phyloP scores from a whole-genome alignment of 2,888 invertebrate species.

The Agapostemon virescens region DNA sequence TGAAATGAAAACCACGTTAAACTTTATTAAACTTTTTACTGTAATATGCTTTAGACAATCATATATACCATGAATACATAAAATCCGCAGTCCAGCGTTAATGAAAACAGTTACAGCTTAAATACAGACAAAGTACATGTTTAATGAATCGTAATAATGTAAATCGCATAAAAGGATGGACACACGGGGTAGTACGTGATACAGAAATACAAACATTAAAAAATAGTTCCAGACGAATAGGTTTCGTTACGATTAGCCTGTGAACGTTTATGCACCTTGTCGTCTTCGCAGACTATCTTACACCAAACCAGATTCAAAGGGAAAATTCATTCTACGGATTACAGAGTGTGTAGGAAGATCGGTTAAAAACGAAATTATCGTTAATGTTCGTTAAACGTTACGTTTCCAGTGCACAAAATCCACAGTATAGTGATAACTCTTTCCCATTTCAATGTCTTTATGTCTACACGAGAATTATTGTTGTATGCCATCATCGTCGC shows the following conservation, averaged over 20 bases:
- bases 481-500: neutral
- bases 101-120: neutral
- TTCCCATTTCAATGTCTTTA: neutral
- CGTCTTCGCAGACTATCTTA: neutral
- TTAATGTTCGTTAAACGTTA: neutral
- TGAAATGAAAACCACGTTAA: neutral
- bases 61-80: constrained; percentile 10
- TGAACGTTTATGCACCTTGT: constrained; percentile 3
- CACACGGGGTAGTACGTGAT: neutral
- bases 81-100: constrained; percentile 7
- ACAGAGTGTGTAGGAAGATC: neutral
- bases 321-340: neutral
- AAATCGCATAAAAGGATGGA: constrained; percentile 5
- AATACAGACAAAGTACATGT: constrained; percentile 1
- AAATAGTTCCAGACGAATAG: constrained; percentile 2
- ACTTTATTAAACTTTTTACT: constrained; percentile 14
- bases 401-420: neutral
- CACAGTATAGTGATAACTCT: neutral
- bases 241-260: constrained; percentile 3
- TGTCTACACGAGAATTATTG: neutral
- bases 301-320: neutral
- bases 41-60: constrained; percentile 1
- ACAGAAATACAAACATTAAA: neutral
- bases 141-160: neutral
- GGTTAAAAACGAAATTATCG: neutral